Percentiles rank a stretch among this genome's conserved stretches.
These are phyloP conservation scores for Halisarca cf. caerulea DNA, from an alignment of 37 sponge, comb jelly and placozoan genomes.

Conservation along the genomic window DNA sequence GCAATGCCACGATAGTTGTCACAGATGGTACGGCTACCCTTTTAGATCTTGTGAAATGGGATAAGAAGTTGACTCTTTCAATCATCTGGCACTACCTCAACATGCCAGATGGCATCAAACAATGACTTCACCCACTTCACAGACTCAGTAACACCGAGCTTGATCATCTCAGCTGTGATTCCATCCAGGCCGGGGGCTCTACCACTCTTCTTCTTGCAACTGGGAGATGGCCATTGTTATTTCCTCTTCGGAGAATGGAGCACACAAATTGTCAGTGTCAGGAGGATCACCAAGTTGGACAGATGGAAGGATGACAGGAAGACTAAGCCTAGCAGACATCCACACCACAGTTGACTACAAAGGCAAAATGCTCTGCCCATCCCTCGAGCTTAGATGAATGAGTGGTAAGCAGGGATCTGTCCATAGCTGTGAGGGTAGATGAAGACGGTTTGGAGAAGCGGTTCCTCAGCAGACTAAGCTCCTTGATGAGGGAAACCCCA, in stretches of 20 bases:
- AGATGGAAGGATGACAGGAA: background rate
- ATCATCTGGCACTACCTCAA: too few relatives aligned
- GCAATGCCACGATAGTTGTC: too few relatives aligned
- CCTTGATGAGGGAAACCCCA: background rate
- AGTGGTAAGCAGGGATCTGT: background rate
- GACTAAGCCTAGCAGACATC: too few relatives aligned
- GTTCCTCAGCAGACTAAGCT: background rate
- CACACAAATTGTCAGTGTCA: background rate
- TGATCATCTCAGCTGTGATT: conserved; percentile 16
- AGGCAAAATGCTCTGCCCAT: background rate
- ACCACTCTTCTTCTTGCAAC: background rate
- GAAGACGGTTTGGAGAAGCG: background rate
- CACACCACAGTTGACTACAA: background rate
- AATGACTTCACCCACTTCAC: background rate
- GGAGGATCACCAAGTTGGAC: background rate
- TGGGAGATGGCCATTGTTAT: background rate
- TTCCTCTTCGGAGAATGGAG: background rate
- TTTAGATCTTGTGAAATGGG: too few relatives aligned
- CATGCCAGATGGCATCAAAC: conserved; percentile 9
- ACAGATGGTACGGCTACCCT: too few relatives aligned
- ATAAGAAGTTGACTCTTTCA: too few relatives aligned
- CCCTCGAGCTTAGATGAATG: background rate
- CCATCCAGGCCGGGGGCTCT: conserved; percentile 4
- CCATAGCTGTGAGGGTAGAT: background rate
- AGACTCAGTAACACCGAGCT: conserved; percentile 1